Conservation (phyloP, 1,140 invertebrate species). For the Lasioglossum albipes region DNA sequence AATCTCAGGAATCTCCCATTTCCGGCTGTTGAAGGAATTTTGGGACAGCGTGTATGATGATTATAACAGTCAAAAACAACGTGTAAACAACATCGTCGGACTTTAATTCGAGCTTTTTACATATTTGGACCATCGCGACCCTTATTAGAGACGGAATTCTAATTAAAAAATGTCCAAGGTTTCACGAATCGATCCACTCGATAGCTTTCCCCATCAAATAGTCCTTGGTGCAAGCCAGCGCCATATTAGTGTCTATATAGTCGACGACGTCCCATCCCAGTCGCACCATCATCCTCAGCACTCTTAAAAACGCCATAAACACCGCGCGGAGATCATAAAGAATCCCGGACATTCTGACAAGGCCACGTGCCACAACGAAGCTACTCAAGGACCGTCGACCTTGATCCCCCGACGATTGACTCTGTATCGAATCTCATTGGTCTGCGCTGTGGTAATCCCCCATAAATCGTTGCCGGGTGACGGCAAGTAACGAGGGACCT, state of each 20-base stretch:
- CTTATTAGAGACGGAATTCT: no score
- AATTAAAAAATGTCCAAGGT: no score
- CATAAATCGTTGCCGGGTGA: slow-evolving; percentile 28
- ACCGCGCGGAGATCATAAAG: background rate
- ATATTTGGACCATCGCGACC: no score
- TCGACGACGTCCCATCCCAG: slow-evolving; percentile 39
- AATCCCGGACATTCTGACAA: background rate
- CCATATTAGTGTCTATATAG: slow-evolving; percentile 40
- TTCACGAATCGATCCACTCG: slow-evolving; percentile 44
- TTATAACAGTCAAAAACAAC: no score
- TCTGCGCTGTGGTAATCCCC: slow-evolving; percentile 24
- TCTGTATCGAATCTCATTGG: slow-evolving; percentile 21
- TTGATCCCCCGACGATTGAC: slow-evolving; percentile 12
- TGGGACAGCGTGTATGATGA: no score
- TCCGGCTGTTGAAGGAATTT: no score
- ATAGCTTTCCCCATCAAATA: slow-evolving; percentile 47
- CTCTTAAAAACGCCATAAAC: slow-evolving; percentile 16
- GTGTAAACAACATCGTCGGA: no score
- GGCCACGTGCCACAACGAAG: slow-evolving; percentile 16
- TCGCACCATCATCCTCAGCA: slow-evolving; percentile 23
- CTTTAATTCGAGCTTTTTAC: no score
- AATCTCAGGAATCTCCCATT: no score
- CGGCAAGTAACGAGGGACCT: slow-evolving; percentile 37
- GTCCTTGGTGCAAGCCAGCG: slow-evolving; percentile 51
- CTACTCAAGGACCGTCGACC: slow-evolving; percentile 4